Conservation (phyloP, 2,797 vertebrate species). For the Decapterus maruadsi region DNA sequence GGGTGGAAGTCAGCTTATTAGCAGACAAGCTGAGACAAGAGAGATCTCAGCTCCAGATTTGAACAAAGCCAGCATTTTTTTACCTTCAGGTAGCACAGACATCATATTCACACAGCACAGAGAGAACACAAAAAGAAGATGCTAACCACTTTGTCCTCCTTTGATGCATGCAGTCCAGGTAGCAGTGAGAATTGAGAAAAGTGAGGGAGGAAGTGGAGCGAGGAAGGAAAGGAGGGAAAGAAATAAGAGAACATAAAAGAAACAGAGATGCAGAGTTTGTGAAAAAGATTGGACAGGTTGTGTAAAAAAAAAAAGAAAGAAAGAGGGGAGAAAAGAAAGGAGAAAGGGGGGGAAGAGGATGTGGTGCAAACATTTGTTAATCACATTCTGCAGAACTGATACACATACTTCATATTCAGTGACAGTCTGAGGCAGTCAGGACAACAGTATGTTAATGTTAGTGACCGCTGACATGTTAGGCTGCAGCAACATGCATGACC, state of each 20-base stretch:
- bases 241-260: constrained; percentile 27
- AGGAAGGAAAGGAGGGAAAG: constrained; percentile 36
- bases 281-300: constrained; percentile 38
- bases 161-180: constrained; percentile 96
- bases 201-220: constrained; percentile 57
- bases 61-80: constrained; percentile 59
- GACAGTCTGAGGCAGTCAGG: constrained; percentile 29
- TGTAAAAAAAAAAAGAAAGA: constrained; percentile 14
- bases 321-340: constrained; percentile 12
- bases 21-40: constrained; percentile 26
- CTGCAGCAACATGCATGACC: constrained; percentile 65
- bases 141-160: constrained; percentile 99
- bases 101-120: constrained; percentile 70
- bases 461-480: constrained; percentile 43
- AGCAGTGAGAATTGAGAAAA: constrained; percentile 87
- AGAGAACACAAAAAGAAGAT: constrained; percentile 83
- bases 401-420: constrained; percentile 62
- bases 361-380: constrained; percentile 78
- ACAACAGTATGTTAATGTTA: constrained; percentile 35
- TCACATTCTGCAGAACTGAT: constrained; percentile 63
- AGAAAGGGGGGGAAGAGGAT: constrained; percentile 45
- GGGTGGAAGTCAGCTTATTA: constrained; percentile 25
- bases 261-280: constrained; percentile 38
- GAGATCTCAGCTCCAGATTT: constrained; percentile 50
- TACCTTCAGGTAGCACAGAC: constrained; percentile 48